Evolutionary conservation across 2,113 vertebrate species (phyloP), one percentile per base, ranked within the genome.

Genomic region (Scomber scombrus): DNA sequence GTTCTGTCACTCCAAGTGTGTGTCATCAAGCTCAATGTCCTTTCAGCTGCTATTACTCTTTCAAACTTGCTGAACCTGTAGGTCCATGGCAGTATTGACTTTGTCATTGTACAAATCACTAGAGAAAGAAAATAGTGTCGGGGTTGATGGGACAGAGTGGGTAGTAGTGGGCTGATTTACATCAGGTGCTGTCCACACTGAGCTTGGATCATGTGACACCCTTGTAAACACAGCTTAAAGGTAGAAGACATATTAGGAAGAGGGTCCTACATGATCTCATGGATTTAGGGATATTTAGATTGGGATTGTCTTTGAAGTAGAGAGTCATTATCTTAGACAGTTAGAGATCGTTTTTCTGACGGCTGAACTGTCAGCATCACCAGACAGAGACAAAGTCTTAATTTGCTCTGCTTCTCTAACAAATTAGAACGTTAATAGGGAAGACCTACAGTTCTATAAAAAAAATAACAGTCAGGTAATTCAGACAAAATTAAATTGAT

Each of bases 1-100:
- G 88, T 65, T 86, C 88, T 90, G 91, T 91, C 90, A 88, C 82
- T 84, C 56, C 65, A 78, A 80, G 68, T 80, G 67, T 84, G 88
- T 80, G 75, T 82, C 85, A 88, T 82, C 52, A 70, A 80, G 81
- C 58, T 19, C 29, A 45, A 55, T 64, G 61, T 65, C 58, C 46
- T 61, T 68, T 64, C 43, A 58, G 43, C 31, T 45, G 58, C 72
- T 54, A 52, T 90, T 56, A 50, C 75, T 88, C 78, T 85, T 74
- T 69, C 45, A 78, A 81, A 87, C 71, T 34, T 56, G 34, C 71
- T 67, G 21, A 7, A 63, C 61, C 61, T 66, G 70, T 61, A 52
- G 61, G 54, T 72, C 49, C 45, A 11, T 45, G 67, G 57, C 60
- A 10, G 46, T 82, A 81, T 84, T 46, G 84, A 90, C 74, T 80